A percentile compares a stretch with the other conserved stretches of the same genome.
Evolutionary conservation across 2,888 invertebrate genomes (phyloP).

Genomic region (Chloromyia formosa): DNA sequence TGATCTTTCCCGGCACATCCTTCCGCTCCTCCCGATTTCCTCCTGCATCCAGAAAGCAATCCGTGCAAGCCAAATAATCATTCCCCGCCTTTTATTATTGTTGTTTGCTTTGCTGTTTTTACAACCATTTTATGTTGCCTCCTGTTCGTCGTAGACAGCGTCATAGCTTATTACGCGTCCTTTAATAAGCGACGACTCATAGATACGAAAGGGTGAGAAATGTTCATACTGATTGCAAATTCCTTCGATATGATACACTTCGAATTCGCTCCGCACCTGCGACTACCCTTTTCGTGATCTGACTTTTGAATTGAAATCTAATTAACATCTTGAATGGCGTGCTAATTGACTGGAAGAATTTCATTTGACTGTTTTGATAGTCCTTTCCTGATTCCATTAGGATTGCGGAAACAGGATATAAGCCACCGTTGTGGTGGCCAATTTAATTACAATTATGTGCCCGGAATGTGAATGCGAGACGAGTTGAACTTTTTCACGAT

Average conservation of each 20-base stretch:
- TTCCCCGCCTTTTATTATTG: conserved; percentile 25
- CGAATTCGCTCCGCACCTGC: background rate
- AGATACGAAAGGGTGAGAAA: background rate
- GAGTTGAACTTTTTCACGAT: conserved; percentile 2
- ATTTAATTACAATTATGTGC: conserved; percentile 35
- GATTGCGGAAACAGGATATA: conserved; percentile 28
- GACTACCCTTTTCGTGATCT: conserved; percentile 30
- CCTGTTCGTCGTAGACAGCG: no score
- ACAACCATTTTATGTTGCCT: background rate
- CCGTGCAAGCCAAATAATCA: conserved; percentile 35
- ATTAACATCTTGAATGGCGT: conserved; percentile 50
- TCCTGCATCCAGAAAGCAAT: background rate
- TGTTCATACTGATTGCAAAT: conserved; percentile 40
- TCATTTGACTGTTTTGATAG: conserved; percentile 45
- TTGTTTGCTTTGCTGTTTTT: conserved; percentile 28
- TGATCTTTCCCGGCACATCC: conserved; percentile 30
- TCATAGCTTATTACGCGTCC: background rate
- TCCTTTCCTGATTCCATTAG: conserved; percentile 39
- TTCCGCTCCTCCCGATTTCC: conserved; percentile 7
- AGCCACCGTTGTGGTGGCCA: conserved; percentile 44
- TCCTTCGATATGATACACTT: conserved; percentile 12
- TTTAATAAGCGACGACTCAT: background rate
- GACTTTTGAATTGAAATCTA: conserved; percentile 32
- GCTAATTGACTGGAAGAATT: conserved; percentile 50
- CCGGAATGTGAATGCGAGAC: background rate